Conservation (phyloP, 2,113 vertebrate species). For the Calidris pugnax region DNA sequence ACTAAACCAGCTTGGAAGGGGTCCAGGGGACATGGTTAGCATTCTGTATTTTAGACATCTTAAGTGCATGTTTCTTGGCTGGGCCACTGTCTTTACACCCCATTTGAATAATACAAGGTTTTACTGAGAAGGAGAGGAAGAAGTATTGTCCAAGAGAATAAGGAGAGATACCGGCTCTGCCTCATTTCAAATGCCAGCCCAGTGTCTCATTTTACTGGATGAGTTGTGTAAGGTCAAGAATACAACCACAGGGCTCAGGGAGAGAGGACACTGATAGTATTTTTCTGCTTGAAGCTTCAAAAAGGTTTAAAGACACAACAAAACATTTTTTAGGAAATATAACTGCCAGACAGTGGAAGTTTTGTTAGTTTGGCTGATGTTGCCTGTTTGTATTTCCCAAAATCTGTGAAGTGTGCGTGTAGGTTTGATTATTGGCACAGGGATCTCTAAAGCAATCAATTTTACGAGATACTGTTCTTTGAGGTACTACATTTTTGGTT, state of each 20-base stretch:
- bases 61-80: constrained; percentile 18
- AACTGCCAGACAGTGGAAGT: neutral
- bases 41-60: constrained; percentile 11
- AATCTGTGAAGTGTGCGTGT: neutral
- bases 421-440: neutral
- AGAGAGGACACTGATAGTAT: neutral
- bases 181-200: constrained; percentile 2
- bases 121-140: neutral
- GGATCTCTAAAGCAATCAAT: neutral
- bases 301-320: neutral
- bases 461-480: accelerated
- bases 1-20: neutral
- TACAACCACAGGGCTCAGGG: neutral
- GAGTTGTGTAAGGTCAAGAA: constrained; percentile 14
- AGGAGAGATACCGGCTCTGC: neutral
- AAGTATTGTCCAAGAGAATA: neutral
- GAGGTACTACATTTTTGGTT: neutral
- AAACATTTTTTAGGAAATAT: neutral
- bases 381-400: neutral
- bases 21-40: neutral
- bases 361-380: neutral
- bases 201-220: neutral
- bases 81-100: neutral
- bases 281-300: neutral
- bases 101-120: constrained; percentile 29